These are phyloP conservation scores for Synanthedon andrenaeformis DNA, from an alignment of 2,888 invertebrate genomes.

Conservation along the genomic window DNA sequence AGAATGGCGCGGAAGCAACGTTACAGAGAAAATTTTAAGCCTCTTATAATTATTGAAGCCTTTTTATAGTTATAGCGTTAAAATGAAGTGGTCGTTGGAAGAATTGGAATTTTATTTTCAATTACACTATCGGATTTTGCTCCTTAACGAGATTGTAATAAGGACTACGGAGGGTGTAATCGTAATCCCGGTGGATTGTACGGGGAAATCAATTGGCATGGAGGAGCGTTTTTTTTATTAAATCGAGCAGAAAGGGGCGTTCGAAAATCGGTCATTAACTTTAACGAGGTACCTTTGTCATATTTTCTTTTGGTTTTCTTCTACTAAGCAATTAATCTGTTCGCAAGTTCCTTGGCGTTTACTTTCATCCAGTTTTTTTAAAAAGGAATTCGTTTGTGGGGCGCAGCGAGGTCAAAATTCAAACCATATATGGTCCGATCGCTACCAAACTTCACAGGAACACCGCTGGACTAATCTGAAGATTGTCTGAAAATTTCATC, in stretches of 20 bases:
- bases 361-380: neutral
- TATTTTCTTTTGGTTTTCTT: slow-evolving; percentile 62
- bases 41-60: slow-evolving; percentile 19
- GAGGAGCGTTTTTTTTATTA: slow-evolving; percentile 57
- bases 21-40: neutral
- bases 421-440: no score
- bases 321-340: slow-evolving; percentile 47
- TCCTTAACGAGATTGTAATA: slow-evolving; percentile 16
- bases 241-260: slow-evolving; percentile 50
- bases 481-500: no score
- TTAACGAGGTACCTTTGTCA: slow-evolving; percentile 62
- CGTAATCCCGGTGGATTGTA: slow-evolving; percentile 24
- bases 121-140: slow-evolving; percentile 8
- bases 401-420: no score
- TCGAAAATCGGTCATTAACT: slow-evolving; percentile 52
- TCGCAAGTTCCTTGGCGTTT: neutral
- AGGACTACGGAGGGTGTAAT: slow-evolving; percentile 13
- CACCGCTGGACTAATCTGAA: no score
- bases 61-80: slow-evolving; percentile 24
- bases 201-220: slow-evolving; percentile 54
- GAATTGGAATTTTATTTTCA: slow-evolving; percentile 12
- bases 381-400: no score
- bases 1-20: neutral
- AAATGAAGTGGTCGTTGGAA: slow-evolving; percentile 37
- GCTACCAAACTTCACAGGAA: no score